Conservation (phyloP, 2,888 invertebrate genomes). For the Ichneumoninae sp. region DNA sequence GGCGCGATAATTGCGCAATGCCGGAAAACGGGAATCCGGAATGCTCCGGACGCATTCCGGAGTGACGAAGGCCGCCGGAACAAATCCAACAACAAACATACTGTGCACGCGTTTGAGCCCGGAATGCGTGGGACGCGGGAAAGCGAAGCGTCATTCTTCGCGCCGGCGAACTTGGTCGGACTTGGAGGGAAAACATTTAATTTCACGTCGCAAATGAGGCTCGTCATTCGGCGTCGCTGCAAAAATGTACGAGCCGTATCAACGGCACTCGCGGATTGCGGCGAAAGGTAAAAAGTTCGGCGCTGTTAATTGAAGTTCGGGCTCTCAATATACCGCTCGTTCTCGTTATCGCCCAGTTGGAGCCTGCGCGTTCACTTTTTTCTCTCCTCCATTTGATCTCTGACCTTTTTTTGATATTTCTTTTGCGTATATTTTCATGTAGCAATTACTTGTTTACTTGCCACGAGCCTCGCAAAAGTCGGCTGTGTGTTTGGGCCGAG, state of each 20-base stretch:
- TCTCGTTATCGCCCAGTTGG: slow-evolving; percentile 1
- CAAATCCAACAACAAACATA: slow-evolving; percentile 5
- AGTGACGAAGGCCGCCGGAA: slow-evolving; percentile 21
- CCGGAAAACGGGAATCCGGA: neutral
- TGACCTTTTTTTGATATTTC: neutral
- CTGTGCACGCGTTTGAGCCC: neutral
- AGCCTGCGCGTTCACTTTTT: neutral
- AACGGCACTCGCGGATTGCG: neutral
- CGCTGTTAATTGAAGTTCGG: neutral
- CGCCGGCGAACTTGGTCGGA: neutral
- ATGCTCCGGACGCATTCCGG: neutral
- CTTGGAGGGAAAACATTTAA: neutral
- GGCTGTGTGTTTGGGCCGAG: slow-evolving; percentile 29
- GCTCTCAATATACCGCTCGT: neutral
- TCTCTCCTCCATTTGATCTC: neutral
- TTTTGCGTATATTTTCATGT: neutral
- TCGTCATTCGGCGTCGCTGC: neutral
- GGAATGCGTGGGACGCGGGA: slow-evolving; percentile 1
- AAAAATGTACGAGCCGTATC: neutral
- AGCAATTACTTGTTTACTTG: slow-evolving; percentile 11
- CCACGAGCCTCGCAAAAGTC: neutral
- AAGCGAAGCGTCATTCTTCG: neutral
- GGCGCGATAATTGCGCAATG: slow-evolving; percentile 7
- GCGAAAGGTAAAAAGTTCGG: neutral
- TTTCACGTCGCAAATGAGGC: neutral